Percentiles rank a stretch among this genome's conserved stretches.
These are phyloP conservation scores for Drosophila colorata DNA, from an alignment of 2,888 invertebrate genomes.

Conservation along the genomic window DNA sequence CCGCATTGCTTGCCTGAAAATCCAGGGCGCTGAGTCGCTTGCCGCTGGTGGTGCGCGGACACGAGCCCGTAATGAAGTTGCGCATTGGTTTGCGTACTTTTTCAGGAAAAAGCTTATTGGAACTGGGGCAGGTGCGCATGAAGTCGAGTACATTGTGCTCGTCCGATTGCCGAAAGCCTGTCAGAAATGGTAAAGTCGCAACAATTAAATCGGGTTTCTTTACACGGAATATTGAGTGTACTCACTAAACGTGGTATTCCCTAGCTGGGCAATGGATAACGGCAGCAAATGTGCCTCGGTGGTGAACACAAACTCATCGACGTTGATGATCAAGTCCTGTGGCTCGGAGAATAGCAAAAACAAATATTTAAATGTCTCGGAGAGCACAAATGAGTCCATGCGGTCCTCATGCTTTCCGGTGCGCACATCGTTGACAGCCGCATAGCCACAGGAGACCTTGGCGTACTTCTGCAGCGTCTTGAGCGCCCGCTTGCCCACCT, in stretches of 20 bases:
- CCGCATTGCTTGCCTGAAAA: slow-evolving; percentile 93
- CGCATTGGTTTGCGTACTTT: slow-evolving; percentile 93
- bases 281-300: slow-evolving; percentile 98
- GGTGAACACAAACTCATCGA: slow-evolving; percentile 95
- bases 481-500: slow-evolving; percentile 94
- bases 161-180: slow-evolving; percentile 86
- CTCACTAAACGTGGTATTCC: slow-evolving; percentile 86
- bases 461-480: slow-evolving; percentile 95
- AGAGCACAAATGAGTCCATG: slow-evolving; percentile 99
- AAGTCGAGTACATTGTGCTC: slow-evolving; percentile 87
- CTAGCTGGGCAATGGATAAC: slow-evolving; percentile 90
- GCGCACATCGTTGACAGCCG: slow-evolving; percentile 97
- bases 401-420: slow-evolving; percentile 96
- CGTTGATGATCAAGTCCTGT: slow-evolving; percentile 91
- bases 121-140: slow-evolving; percentile 92
- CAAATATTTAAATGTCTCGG: slow-evolving; percentile 99
- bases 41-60: slow-evolving; percentile 88
- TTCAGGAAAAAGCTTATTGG: slow-evolving; percentile 92
- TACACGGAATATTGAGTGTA: slow-evolving; percentile 21
- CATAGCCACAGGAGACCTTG: slow-evolving; percentile 98
- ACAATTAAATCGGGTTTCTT: neutral
- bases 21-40: slow-evolving; percentile 90
- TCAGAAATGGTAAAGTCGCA: slow-evolving; percentile 20
- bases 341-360: slow-evolving; percentile 96
- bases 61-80: slow-evolving; percentile 93